Conservation (phyloP, 37 sponge, comb jelly and placozoan species). For the Halichondria panicea region DNA sequence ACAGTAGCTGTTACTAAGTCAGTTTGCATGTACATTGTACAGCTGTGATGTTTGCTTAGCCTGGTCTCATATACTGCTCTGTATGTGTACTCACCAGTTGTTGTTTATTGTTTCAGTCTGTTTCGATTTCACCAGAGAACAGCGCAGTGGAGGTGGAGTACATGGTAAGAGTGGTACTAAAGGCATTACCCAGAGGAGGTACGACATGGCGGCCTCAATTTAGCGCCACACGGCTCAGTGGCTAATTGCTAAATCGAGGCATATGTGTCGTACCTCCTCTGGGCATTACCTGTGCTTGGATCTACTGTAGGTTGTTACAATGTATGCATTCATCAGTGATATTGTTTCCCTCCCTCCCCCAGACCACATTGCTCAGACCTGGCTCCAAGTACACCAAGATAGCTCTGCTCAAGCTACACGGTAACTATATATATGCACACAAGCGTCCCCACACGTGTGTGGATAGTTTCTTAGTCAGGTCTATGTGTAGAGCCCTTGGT, state of each 20-base stretch:
- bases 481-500: no score
- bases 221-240: background rate
- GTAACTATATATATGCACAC: slow-evolving; percentile 16
- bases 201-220: background rate
- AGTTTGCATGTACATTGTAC: no score
- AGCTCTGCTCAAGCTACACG: slow-evolving; percentile 22
- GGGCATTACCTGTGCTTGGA: no score
- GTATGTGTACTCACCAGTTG: no score
- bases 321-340: background rate
- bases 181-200: background rate
- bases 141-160: slow-evolving; percentile 39
- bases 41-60: no score
- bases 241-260: no score
- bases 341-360: background rate
- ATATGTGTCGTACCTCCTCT: no score
- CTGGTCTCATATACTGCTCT: no score
- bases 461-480: no score
- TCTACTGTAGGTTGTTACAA: background rate
- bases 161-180: slow-evolving; percentile 7
- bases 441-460: background rate
- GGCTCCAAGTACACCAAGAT: slow-evolving; percentile 56
- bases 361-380: slow-evolving; percentile 54
- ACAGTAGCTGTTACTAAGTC: no score
- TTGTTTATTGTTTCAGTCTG: slow-evolving; percentile 29
- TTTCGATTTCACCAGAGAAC: slow-evolving; percentile 54